Conservation (phyloP, 2,113 vertebrate genomes). For the Triplophysa rosa region DNA sequence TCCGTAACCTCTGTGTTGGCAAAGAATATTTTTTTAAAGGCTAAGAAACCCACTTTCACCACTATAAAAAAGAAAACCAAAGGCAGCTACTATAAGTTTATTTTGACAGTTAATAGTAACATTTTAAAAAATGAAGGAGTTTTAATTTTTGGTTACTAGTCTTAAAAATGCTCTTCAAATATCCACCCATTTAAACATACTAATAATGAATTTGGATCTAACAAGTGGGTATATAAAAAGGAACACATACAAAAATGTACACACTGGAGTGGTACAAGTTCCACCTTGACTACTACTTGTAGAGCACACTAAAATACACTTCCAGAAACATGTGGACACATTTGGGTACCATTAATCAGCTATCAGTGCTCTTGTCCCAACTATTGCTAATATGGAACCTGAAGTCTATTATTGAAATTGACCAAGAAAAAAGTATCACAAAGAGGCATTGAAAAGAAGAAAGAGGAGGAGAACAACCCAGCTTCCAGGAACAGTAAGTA, state of each 20-base stretch:
- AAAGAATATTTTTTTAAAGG: too few species aligned
- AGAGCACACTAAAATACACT: conserved; percentile 6
- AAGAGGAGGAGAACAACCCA: conserved; percentile 43
- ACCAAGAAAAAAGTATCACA: conserved; percentile 44
- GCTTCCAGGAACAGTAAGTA: conserved; percentile 72
- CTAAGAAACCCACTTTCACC: too few species aligned
- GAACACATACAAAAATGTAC: too few species aligned
- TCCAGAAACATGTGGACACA: background rate
- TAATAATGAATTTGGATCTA: background rate
- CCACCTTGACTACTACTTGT: background rate
- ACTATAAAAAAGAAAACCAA: too few species aligned
- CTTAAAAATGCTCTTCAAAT: too few species aligned
- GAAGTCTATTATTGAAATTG: conserved; percentile 1
- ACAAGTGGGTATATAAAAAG: background rate
- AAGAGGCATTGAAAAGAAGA: conserved; percentile 14
- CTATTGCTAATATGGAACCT: conserved; percentile 7
- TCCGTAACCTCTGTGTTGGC: too few species aligned
- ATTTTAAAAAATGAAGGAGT: too few species aligned
- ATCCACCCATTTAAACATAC: too few species aligned
- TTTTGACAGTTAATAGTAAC: too few species aligned
- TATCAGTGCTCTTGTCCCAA: background rate
- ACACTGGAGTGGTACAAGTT: too few species aligned
- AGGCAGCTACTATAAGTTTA: too few species aligned
- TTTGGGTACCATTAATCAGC: conserved; percentile 4
- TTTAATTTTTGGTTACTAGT: too few species aligned